Conservation (phyloP, 2,888 invertebrate species). For the Liodrosophila aerea region DNA sequence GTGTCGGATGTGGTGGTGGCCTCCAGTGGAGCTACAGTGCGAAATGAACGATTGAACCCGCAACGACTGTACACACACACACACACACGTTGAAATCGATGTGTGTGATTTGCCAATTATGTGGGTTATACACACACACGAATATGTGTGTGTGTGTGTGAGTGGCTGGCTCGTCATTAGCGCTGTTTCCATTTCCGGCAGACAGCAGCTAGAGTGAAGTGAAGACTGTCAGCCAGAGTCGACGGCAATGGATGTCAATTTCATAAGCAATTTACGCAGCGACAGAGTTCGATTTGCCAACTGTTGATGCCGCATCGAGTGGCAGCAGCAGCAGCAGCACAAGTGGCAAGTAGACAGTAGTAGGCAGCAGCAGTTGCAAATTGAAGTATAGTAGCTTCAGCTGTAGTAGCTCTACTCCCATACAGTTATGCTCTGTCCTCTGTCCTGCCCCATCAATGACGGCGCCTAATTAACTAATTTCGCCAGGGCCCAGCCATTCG, state of each 20-base stretch:
- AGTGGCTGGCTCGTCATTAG: conserved; percentile 68
- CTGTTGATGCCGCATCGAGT: conserved; percentile 65
- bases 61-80: no score
- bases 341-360: not conserved
- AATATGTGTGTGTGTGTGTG: conserved; percentile 14
- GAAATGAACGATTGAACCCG: conserved; percentile 74
- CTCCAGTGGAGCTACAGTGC: conserved; percentile 43
- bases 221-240: not conserved
- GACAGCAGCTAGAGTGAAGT: conserved; percentile 48
- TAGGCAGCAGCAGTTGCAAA: conserved; percentile 22
- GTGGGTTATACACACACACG: conserved; percentile 60
- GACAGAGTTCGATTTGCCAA: conserved; percentile 71
- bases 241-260: conserved; percentile 71
- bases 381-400: conserved; percentile 15
- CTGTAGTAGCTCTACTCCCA: conserved; percentile 13
- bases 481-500: conserved; percentile 19
- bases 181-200: conserved; percentile 78
- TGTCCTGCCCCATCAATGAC: conserved; percentile 37
- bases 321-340: conserved; percentile 1
- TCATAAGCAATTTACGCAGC: conserved; percentile 77
- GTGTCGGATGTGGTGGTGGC: conserved; percentile 56
- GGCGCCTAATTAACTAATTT: conserved; percentile 76
- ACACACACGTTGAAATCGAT: conserved; percentile 68
- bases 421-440: no score
- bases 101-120: conserved; percentile 78